Conservation (phyloP, 2,797 vertebrate species). For the Cynopterus sphinx region DNA sequence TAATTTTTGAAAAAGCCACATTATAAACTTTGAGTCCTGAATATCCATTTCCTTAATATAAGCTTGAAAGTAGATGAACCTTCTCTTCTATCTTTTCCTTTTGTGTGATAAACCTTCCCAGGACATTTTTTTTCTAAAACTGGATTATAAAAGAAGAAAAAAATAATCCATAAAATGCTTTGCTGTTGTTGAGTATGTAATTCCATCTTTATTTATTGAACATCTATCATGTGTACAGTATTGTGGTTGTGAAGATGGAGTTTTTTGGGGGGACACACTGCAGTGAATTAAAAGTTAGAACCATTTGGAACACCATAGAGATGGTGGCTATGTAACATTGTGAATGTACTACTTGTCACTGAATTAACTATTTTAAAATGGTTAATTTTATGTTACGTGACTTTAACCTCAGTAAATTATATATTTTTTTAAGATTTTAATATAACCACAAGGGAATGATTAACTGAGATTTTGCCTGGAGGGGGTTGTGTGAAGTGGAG, state of each 20-base stretch:
- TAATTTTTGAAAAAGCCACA: neutral
- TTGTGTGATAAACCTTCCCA: neutral
- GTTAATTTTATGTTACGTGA: constrained; percentile 19
- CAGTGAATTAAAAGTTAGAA: constrained; percentile 22
- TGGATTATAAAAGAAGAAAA: constrained; percentile 14
- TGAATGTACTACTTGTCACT: neutral
- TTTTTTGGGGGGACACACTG: neutral
- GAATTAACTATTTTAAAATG: neutral
- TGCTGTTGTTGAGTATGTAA: neutral
- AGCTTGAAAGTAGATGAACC: neutral
- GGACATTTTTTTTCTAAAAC: constrained; percentile 14
- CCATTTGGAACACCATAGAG: neutral
- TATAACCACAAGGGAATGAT: neutral
- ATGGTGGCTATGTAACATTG: neutral
- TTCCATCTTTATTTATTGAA: constrained; percentile 20
- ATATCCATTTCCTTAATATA: neutral
- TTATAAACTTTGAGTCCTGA: constrained; percentile 47
- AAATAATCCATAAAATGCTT: neutral
- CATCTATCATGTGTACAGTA: neutral
- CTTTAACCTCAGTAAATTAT: neutral
- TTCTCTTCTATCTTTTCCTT: neutral
- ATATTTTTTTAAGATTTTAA: neutral
- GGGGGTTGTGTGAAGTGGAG: neutral
- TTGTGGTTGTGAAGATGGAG: neutral
- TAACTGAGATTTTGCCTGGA: neutral